Evolutionary conservation across 2,113 vertebrate genomes (phyloP), one percentile per base, ranked within the genome.

Genomic region (Ifrita kowaldi): DNA sequence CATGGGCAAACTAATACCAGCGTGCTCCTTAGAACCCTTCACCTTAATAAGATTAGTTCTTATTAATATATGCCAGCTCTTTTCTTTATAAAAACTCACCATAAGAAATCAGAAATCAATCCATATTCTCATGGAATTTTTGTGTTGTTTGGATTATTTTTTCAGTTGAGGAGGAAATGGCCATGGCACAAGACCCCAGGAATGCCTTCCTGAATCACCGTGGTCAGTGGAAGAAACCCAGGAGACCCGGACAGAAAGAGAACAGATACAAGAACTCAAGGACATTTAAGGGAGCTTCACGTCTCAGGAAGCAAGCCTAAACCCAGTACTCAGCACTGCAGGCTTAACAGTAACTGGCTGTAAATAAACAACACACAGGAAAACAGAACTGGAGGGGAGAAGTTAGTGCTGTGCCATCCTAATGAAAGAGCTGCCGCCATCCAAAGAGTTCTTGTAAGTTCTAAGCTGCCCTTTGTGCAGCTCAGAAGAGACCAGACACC

Each of bases 91-190:
- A 76, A 92, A 93, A 14, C n/a, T 68, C 20, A 55, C 5, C 26
- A 15, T 4, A 26, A 22, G 9, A 69, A 89, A 70, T 49, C 20
- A 90, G 32, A 49, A 49, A 49, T 49, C 24, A 49, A 26, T 26
- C 49, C 4, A 13, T 52, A 26, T 65, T 47, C 55, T 86, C 16
- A 84, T 0, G 2, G 20, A 86, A 22, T 44, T 84, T 70, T n/a
- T 77, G 21, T 83, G 16, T 26, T 69, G 7, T 42, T 82, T 64
- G 35, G 9, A 95, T 74, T 90, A 35, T 49, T 95, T 96, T 96
- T 96, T 86, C 96, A 99, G 99, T 96, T 65, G 95, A 99, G 10
- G 86, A 96, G 33, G 98, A 99, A 57, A 78, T 97, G 8, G 87
- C 92, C 9, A 84, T 7, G 60, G 64, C 52, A 26, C 52, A 89